Base-by-base conservation (phyloP, 2,797 vertebrate species). In the Paratrypauchen microcephalus region DNA sequence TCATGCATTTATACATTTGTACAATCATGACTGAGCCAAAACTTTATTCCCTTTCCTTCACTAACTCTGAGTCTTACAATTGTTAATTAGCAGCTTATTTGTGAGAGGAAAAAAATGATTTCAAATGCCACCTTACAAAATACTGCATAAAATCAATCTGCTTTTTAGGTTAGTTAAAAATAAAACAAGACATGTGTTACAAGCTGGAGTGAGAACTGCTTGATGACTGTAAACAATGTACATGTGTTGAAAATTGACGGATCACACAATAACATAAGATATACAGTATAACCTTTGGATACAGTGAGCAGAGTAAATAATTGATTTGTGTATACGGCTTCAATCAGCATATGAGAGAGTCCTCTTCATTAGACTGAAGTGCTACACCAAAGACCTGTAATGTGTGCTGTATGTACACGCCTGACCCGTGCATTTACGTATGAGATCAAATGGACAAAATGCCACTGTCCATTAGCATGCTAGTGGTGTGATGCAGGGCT, bases 271-370 rank as follows among this genome's bases (percentile, higher is more conserved):
- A 86, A 88, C 84, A 71, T 72, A 78, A 88, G 88, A 88, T 54
- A 19, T 41, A 13, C 3, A 3, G 12, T 13, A 16, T 55, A 23
- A 85, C 85, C 85, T 77, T 94, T 94, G 88, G 91, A 94, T 94
- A 87, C 77, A 77, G 92, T 95, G 92, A 41, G 11, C 93, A 95
- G 95, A 79, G 91, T 95, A 86, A 91, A 96, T 95, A 94, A 96
- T 95, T 93, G 91, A 96, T 95, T 92, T 88, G 86, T 72, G 68
- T 87, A 91, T 95, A 92, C 93, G 93, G 91, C 80, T 94, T 97
- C 95, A 94, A 96, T 95, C 92, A 95, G 91, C 93, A 91, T 93
- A 94, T 90, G 94, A 93, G 91, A 86, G 41, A 81, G 91, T 91
- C 86, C 92, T 91, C 86, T 89, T 92, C 94, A 95, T 95, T 93